Percentiles rank a stretch among this genome's conserved stretches.
phyloP scores from a whole-genome alignment of 1,140 invertebrate species.

The Plutomurus gul region DNA sequence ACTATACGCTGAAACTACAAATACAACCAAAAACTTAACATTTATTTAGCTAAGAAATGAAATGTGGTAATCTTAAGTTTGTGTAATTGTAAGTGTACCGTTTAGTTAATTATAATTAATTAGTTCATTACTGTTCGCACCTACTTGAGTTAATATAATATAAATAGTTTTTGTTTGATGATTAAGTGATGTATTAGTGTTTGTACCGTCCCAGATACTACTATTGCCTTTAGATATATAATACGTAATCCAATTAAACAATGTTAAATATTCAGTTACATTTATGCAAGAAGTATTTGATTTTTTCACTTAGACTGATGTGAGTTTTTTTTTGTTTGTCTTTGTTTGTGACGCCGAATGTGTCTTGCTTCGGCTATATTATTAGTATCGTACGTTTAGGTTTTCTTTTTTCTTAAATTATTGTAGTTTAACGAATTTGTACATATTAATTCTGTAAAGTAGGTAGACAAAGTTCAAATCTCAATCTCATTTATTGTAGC shows the following conservation, averaged over 20 bases:
- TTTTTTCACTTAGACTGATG: conserved; percentile 27
- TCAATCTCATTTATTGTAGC: conserved; percentile 4
- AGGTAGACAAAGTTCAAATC: not conserved
- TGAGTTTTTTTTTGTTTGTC: conserved; percentile 21
- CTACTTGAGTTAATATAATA: not conserved
- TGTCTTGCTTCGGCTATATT: conserved; percentile 10
- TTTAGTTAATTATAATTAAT: not conserved
- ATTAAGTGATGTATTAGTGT: not conserved
- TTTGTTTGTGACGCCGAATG: conserved; percentile 24
- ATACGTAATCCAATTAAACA: not conserved
- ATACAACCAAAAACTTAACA: conserved; percentile 22
- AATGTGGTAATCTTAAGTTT: not conserved
- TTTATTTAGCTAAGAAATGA: conserved; percentile 3
- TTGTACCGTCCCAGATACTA: conserved; percentile 3
- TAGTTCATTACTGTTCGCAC: conserved; percentile 7
- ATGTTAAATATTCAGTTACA: not conserved
- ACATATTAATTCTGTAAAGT: not conserved
- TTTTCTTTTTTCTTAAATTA: conserved; percentile 22
- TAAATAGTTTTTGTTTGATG: not conserved
- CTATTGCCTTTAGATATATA: not conserved
- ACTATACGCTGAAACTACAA: conserved; percentile 6
- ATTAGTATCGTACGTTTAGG: not conserved
- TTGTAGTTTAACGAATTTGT: not conserved
- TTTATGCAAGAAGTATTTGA: conserved; percentile 27
- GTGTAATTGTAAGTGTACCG: not conserved